These are phyloP conservation scores for Metallyticus violacea DNA, from an alignment of 2,888 invertebrate species.

Conservation along the genomic window DNA sequence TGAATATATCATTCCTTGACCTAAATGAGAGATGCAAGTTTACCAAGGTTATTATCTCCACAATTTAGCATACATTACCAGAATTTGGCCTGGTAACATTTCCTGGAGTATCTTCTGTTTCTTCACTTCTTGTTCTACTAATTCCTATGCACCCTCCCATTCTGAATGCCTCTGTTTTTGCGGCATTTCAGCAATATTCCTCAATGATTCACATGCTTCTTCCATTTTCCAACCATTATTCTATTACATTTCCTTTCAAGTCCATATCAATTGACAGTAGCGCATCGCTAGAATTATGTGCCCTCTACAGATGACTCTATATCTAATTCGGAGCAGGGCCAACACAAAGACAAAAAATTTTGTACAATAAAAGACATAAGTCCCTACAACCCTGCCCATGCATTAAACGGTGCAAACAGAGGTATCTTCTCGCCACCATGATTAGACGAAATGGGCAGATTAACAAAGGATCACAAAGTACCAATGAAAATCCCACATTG, in stretches of 20 bases:
- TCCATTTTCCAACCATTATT: constrained; percentile 46
- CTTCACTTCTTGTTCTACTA: constrained; percentile 77
- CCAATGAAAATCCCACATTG: too few species aligned
- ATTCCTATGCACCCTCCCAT: constrained; percentile 90
- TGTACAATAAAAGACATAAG: not conserved
- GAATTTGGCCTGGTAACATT: constrained; percentile 79
- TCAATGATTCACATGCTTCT: constrained; percentile 44
- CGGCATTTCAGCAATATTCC: constrained; percentile 51
- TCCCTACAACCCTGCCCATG: not conserved
- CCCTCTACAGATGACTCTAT: not conserved
- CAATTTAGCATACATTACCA: constrained; percentile 54
- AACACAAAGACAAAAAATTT: too few species aligned
- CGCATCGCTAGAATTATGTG: not conserved
- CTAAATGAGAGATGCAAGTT: constrained; percentile 21
- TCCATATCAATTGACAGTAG: constrained; percentile 16
- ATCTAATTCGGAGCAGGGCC: not conserved
- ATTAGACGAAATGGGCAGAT: too few species aligned
- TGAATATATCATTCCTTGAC: constrained; percentile 24
- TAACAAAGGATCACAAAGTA: too few species aligned
- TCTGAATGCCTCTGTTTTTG: constrained; percentile 55
- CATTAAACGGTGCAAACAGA: too few species aligned
- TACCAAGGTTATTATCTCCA: constrained; percentile 23
- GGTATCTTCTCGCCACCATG: too few species aligned
- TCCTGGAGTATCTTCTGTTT: constrained; percentile 75
- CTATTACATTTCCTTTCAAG: not conserved